These are phyloP conservation scores for Nestor notabilis DNA, from an alignment of 2,113 vertebrate species.

Conservation along the genomic window DNA sequence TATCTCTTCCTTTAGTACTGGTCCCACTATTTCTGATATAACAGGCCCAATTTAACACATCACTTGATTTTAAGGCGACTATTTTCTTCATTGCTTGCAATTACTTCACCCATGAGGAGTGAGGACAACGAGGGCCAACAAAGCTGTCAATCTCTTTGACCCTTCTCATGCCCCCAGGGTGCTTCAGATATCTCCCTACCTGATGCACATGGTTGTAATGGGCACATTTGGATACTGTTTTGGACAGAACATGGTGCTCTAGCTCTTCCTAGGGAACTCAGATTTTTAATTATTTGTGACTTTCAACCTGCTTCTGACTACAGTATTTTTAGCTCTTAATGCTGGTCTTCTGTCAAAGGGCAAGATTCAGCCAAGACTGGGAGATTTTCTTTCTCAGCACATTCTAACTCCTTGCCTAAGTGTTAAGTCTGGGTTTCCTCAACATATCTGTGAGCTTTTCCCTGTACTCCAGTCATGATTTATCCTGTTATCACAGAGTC, in stretches of 20 bases:
- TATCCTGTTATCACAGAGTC: conserved; percentile 1
- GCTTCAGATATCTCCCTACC: not conserved
- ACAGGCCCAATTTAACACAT: not conserved
- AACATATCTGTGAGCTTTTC: not conserved
- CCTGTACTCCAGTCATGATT: not conserved
- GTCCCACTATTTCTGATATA: not conserved
- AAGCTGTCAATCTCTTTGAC: not conserved
- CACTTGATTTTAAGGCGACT: not conserved
- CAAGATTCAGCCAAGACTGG: not conserved
- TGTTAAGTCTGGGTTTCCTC: not conserved
- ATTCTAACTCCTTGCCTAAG: not conserved
- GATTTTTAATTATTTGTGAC: not conserved
- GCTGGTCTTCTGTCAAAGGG: not conserved
- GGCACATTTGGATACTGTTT: not conserved
- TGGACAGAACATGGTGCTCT: not conserved
- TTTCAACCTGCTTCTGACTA: not conserved
- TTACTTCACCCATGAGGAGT: not conserved
- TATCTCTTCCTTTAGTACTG: not conserved
- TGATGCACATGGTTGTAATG: not conserved
- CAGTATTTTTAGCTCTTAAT: not conserved
- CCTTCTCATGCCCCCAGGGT: not conserved
- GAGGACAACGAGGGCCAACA: not conserved
- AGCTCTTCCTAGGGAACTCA: not conserved
- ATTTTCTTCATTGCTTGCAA: not conserved
- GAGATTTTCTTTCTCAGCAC: not conserved